phyloP scores from a whole-genome alignment of 2,113 vertebrate genomes.

The Talpa occidentalis region DNA sequence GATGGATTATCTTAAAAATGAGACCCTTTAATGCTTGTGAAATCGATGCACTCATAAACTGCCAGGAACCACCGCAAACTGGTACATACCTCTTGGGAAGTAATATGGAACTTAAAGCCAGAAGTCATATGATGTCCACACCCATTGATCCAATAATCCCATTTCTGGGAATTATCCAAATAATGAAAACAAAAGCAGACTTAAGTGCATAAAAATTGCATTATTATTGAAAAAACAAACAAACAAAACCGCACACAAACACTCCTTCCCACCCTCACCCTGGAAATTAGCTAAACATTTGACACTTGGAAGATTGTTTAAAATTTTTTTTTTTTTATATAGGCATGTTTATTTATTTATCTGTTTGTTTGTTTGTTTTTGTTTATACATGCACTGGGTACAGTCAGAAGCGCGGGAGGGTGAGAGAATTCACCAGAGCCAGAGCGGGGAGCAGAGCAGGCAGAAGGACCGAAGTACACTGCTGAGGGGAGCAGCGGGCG shows the following conservation, averaged over 20 bases:
- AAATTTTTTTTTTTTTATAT: no score
- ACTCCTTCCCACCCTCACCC: no score
- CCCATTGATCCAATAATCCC: background rate
- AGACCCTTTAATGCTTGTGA: background rate
- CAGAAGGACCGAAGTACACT: no score
- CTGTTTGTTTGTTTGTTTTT: no score
- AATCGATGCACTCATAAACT: background rate
- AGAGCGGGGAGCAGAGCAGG: no score
- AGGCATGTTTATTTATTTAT: no score
- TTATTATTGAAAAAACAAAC: background rate
- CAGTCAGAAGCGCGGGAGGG: no score
- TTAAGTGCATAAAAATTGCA: background rate
- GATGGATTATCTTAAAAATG: background rate
- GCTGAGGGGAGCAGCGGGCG: no score
- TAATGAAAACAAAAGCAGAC: slow-evolving; percentile 13
- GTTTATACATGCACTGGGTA: no score
- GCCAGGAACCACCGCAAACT: background rate
- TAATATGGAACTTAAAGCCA: background rate
- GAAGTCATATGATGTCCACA: slow-evolving; percentile 23
- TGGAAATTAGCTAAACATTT: background rate
- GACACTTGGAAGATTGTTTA: background rate
- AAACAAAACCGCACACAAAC: background rate
- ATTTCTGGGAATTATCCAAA: slow-evolving; percentile 37
- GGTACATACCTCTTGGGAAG: background rate
- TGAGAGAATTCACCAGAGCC: no score